phyloP scores from a whole-genome alignment of 2,797 vertebrate genomes.

The Ambastaia sidthimunki region DNA sequence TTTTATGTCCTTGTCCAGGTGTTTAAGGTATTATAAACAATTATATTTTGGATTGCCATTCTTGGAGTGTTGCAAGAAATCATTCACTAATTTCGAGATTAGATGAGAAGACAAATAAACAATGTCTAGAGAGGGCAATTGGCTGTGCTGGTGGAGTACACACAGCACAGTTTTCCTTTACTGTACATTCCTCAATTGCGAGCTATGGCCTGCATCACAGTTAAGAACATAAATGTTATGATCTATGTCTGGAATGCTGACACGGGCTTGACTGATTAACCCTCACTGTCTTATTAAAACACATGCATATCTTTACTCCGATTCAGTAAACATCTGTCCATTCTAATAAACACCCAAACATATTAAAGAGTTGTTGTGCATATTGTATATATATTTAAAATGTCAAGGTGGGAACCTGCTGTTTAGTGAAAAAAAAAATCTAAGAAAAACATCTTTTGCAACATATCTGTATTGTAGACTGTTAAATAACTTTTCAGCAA shows the following conservation, averaged over 20 bases:
- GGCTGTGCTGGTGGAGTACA: not conserved
- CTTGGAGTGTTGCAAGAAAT: not conserved
- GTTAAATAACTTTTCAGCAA: too few relatives aligned
- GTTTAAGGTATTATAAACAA: too few relatives aligned
- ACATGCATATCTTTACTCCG: not conserved
- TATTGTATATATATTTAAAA: too few relatives aligned
- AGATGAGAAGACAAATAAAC: too few relatives aligned
- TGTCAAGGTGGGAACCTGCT: too few relatives aligned
- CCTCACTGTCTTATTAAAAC: slow-evolving; percentile 8
- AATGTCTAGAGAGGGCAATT: not conserved
- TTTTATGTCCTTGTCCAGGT: too few relatives aligned
- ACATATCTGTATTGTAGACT: too few relatives aligned
- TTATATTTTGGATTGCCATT: not conserved
- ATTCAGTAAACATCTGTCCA: not conserved
- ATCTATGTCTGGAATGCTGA: not conserved
- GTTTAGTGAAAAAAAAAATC: too few relatives aligned
- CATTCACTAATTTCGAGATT: not conserved
- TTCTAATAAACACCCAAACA: not conserved
- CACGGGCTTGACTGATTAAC: slow-evolving; percentile 15
- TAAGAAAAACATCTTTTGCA: too few relatives aligned
- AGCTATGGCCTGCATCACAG: slow-evolving; percentile 25
- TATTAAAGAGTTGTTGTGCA: not conserved
- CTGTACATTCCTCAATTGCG: slow-evolving; percentile 4
- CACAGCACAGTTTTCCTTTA: not conserved
- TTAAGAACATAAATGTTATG: slow-evolving; percentile 10